Evolutionary conservation across 2,797 vertebrate genomes (phyloP).

Genomic region (Gobio occitaniae): DNA sequence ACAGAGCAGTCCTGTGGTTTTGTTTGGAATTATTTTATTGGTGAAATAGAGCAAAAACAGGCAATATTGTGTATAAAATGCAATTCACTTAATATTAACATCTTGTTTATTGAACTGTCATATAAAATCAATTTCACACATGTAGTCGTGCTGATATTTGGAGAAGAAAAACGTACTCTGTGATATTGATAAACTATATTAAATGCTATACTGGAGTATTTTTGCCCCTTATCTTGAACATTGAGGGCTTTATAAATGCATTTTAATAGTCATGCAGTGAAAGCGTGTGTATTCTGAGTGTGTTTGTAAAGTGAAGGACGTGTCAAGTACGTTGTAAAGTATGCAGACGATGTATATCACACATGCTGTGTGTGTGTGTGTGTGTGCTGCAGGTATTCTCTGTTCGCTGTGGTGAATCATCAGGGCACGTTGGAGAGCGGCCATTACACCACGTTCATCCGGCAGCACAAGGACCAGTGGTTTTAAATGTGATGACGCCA

Average conservation of each 20-base stretch:
- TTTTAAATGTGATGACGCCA: conserved; percentile 99
- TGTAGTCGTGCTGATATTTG: not conserved
- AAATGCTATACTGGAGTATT: not conserved
- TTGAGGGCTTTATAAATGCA: too few relatives aligned
- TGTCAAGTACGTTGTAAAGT: too few relatives aligned
- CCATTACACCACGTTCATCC: conserved; percentile 99
- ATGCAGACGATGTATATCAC: too few relatives aligned
- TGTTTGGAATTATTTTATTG: too few relatives aligned
- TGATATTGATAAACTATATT: not conserved
- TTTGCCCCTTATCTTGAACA: too few relatives aligned
- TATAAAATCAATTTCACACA: not conserved
- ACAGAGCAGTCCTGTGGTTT: too few relatives aligned
- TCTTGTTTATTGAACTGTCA: not conserved
- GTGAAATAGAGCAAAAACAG: too few relatives aligned
- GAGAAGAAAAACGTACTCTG: not conserved
- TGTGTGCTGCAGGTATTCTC: conserved; percentile 87
- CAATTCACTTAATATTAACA: not conserved
- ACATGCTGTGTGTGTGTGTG: not conserved
- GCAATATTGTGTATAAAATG: not conserved
- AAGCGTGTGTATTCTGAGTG: not conserved
- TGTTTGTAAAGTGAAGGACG: too few relatives aligned
- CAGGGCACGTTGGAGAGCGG: conserved; percentile 98
- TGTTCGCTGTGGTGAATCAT: conserved; percentile 99
- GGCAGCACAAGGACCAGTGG: conserved; percentile 99
- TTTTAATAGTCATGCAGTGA: not conserved